Percentiles rank a stretch among this genome's conserved stretches.
Conservation (phyloP, 2,888 invertebrate genomes). For the Sminthurides aquaticus region DNA sequence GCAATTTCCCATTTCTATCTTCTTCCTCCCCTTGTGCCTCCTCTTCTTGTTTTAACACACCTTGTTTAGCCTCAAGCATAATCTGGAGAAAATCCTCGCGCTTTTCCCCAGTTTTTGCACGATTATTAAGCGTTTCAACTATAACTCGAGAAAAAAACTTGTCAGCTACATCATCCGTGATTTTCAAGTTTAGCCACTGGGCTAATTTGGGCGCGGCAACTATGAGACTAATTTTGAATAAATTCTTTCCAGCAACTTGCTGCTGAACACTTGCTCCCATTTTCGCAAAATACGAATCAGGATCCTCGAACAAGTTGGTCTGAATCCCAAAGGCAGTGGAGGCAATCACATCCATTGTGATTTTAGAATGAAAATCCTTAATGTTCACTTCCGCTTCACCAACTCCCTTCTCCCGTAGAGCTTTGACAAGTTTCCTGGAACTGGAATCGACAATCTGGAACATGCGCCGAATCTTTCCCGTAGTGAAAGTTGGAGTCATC, state of each 20-base stretch:
- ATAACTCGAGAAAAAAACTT: constrained; percentile 7
- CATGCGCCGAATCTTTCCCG: constrained; percentile 10
- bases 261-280: constrained; percentile 6
- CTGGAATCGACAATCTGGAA: constrained; percentile 4
- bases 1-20: not conserved
- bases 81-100: constrained; percentile 15
- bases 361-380: constrained; percentile 1
- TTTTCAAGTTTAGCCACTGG: not conserved
- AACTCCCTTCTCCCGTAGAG: not conserved
- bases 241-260: not conserved
- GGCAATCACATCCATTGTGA: constrained; percentile 14
- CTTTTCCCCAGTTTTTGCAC: constrained; percentile 10
- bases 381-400: too few species aligned
- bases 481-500: too few species aligned
- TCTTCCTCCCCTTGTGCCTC: not conserved
- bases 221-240: not conserved
- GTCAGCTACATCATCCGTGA: constrained; percentile 2
- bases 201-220: not conserved
- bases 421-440: not conserved
- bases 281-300: not conserved
- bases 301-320: constrained; percentile 6
- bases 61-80: constrained; percentile 4
- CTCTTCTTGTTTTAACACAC: constrained; percentile 3
- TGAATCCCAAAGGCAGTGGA: constrained; percentile 8
- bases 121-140: not conserved